Base-by-base conservation (phyloP, 2,888 invertebrate species). In the Protula sp. region DNA sequence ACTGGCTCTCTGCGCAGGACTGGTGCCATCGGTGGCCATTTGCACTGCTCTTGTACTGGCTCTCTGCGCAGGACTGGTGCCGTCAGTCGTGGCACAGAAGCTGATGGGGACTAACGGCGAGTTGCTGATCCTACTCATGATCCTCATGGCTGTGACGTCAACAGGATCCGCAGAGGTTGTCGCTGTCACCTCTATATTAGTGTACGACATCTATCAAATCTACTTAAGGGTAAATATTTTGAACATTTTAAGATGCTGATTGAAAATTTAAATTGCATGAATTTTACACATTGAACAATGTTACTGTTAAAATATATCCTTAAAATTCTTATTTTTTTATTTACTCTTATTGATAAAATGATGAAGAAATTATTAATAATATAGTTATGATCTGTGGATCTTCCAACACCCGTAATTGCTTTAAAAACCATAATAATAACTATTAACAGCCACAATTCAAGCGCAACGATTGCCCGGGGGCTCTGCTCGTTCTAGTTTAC, bases 151-250 rank as follows among this genome's bases (percentile, higher is more conserved):
- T 1, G 75, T 81, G 3, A 78, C 76, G 24, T 78, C 80, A 0
- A 81, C 81, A 0, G 80, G 76, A 9, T 78, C 80, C n/a, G 73
- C 81, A 1, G 79, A 81, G 63, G 74, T 81, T 52, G 74, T 81
- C 54, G 80, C 80, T 3, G 79, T 81, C 2, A 74, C 78, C 9
- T 80, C 81, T 3, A 79, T 81, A 28, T 62, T 80, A 0, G 67
- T 80, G 3, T 80, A 78, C 63, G 81, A 81, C 64, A 68, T 81
- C 26, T 79, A 78, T 60, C 74, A 76, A 54, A 51, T 69, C 24
- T 75, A 74, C 57, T 53, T 74, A 3, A 67, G 70, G 67, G 70
- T 70, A 47, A 47, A 59, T n/a, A n/a, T n/a, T n/a, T n/a, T n/a
- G n/a, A n/a, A n/a, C n/a, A 38, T n/a, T 14, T 38, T 14, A 38